These are phyloP conservation scores for Parapsyche elsis DNA, from an alignment of 1,140 invertebrate species.

Conservation along the genomic window DNA sequence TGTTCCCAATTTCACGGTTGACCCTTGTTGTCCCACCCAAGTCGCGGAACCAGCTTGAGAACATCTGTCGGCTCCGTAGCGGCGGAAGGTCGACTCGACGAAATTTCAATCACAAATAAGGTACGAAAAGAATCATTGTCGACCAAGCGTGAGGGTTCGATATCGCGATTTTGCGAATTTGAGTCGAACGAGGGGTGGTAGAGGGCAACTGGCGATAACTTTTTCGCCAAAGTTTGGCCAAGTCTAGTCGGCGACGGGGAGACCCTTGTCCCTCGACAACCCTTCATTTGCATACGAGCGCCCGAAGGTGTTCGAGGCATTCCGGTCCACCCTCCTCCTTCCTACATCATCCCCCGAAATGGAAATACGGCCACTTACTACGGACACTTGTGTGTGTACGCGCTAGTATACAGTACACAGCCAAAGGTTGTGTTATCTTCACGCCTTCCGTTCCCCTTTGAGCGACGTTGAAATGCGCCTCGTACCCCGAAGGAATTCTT, in stretches of 20 bases:
- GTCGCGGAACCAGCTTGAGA: neutral
- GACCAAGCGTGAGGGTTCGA: slow-evolving; percentile 22
- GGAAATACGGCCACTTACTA: slow-evolving; percentile 28
- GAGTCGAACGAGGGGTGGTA: neutral
- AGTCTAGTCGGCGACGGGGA: slow-evolving; percentile 14
- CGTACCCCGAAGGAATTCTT: slow-evolving; percentile 18
- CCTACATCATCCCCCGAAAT: neutral
- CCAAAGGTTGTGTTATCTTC: slow-evolving; percentile 3
- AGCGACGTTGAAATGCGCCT: neutral
- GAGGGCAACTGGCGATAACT: slow-evolving; percentile 17
- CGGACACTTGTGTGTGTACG: neutral
- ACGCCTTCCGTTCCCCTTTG: slow-evolving; percentile 19
- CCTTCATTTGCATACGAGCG: slow-evolving; percentile 53
- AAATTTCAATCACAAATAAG: slow-evolving; percentile 40
- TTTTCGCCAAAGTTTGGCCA: slow-evolving; percentile 39
- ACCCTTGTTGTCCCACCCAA: neutral
- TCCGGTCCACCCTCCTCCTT: neutral
- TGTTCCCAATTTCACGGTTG: neutral
- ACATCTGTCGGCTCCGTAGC: neutral
- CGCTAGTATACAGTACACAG: neutral
- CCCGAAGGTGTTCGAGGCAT: slow-evolving; percentile 32
- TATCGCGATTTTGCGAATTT: neutral
- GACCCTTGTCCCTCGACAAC: slow-evolving; percentile 46
- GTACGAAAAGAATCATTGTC: slow-evolving; percentile 46
- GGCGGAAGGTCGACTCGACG: neutral